These are phyloP conservation scores for Erythrocercus mccallii DNA, from an alignment of 2,113 vertebrate genomes.

Conservation along the genomic window DNA sequence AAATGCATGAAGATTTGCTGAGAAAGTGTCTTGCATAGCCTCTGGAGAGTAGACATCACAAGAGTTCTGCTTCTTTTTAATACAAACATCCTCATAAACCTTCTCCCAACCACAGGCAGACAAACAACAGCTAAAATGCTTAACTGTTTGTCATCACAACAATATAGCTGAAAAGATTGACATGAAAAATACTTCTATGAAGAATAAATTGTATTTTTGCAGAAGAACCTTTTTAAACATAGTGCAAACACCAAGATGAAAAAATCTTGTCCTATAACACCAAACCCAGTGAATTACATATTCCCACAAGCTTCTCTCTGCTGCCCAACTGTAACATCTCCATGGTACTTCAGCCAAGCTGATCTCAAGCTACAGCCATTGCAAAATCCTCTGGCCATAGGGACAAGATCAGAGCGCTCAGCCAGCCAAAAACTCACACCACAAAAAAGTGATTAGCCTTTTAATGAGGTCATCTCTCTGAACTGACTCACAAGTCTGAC, in stretches of 20 bases:
- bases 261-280: neutral
- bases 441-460: neutral
- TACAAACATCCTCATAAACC: neutral
- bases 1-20: constrained; percentile 15
- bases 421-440: neutral
- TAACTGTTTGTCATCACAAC: neutral
- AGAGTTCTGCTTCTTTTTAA: neutral
- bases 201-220: neutral
- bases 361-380: neutral
- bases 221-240: neutral
- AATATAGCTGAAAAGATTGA: neutral
- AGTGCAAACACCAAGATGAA: neutral
- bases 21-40: constrained; percentile 1
- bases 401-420: neutral
- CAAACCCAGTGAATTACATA: neutral
- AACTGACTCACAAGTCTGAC: neutral
- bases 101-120: neutral
- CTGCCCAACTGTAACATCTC: neutral
- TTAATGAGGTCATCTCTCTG: neutral
- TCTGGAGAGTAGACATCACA: neutral
- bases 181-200: neutral
- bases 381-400: neutral
- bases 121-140: neutral
- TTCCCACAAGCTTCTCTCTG: neutral
- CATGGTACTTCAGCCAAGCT: neutral